Conservation (phyloP, 2,113 vertebrate genomes). For the Dinomys branickii region DNA sequence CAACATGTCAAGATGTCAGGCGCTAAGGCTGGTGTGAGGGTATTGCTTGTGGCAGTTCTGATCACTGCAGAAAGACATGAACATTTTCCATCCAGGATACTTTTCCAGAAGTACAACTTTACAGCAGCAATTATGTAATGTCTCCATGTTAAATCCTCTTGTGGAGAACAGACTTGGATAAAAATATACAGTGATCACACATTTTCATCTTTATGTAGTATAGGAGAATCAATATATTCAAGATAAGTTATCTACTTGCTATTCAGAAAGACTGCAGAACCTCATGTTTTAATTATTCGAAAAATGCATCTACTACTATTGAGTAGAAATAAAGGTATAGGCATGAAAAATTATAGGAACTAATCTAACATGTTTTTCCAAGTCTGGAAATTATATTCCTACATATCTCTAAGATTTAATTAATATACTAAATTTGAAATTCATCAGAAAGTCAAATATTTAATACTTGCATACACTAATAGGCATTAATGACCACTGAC, state of each 20-base stretch:
- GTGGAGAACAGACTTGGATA: conserved; percentile 56
- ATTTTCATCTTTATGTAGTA: conserved; percentile 54
- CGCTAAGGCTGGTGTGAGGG: background rate
- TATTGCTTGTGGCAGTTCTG: conserved; percentile 62
- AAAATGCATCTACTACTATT: conserved; percentile 20
- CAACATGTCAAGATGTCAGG: conserved; percentile 60
- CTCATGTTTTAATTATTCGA: conserved; percentile 53
- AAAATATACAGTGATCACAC: background rate
- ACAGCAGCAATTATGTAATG: conserved; percentile 48
- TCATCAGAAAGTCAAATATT: background rate
- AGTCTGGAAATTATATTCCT: background rate
- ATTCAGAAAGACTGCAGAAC: conserved; percentile 31
- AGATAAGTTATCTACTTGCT: background rate
- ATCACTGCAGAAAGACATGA: conserved; percentile 48
- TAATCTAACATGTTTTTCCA: background rate
- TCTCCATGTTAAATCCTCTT: conserved; percentile 19
- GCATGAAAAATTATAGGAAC: background rate
- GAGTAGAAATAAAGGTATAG: background rate
- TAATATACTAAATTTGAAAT: background rate
- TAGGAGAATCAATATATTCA: conserved; percentile 50
- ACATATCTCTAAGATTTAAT: background rate
- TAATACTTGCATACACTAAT: conserved; percentile 5
- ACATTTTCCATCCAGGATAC: conserved; percentile 44
- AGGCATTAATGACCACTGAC: background rate
- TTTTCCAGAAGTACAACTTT: conserved; percentile 55